Evolutionary conservation across 2,113 vertebrate genomes (phyloP), one percentile per base, ranked within the genome.

Genomic region (Apaloderma vittatum): DNA sequence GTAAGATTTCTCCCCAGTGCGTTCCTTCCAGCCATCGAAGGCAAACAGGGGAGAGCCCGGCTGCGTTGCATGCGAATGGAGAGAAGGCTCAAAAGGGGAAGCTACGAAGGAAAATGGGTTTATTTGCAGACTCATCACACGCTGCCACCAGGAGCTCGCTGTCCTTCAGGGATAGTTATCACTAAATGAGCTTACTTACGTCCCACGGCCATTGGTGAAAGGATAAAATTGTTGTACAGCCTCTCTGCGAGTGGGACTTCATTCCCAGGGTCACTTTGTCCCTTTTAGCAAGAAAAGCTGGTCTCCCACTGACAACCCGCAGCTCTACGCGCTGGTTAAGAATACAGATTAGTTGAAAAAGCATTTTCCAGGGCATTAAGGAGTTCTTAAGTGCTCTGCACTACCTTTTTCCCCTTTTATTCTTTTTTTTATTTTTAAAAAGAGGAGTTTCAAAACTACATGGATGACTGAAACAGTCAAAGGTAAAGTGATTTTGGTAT

Each of bases 291-390:
- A n/a, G 76, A 57, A 91, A 34, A 75, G 68, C 90, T 91, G 88
- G 36, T 49, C 70, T 72, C 45, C 91, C 76, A 82, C 67, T 77
- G 93, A 57, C 96, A 95, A 55, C 75, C 40, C 1, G 90, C 71
- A 83, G 79, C 52, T 54, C 94, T 2, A 15, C 1, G 2, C 72
- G 8, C 75, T 30, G 76, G 15, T 16, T 49, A 54, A 79, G 93
- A 96, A 95, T 51, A 88, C 84, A 93, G 81, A 96, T 79, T 12
- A 92, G 93, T 7, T 8, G 62, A 7, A 76, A 71, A 57, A 20
- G 26, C 72, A 21, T 92, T 90, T 88, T 7, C 73, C 71, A 73
- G 66, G 34, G 46, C 30, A 59, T 30, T 21, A 7, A 59, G 73
- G 86, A 62, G 43, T 26, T 80, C 48, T n/a, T 21, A 43, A 92